Percentiles rank a stretch among this genome's conserved stretches.
Evolutionary conservation across 2,113 vertebrate genomes (phyloP).

Genomic region (Pangasianodon gigas): DNA sequence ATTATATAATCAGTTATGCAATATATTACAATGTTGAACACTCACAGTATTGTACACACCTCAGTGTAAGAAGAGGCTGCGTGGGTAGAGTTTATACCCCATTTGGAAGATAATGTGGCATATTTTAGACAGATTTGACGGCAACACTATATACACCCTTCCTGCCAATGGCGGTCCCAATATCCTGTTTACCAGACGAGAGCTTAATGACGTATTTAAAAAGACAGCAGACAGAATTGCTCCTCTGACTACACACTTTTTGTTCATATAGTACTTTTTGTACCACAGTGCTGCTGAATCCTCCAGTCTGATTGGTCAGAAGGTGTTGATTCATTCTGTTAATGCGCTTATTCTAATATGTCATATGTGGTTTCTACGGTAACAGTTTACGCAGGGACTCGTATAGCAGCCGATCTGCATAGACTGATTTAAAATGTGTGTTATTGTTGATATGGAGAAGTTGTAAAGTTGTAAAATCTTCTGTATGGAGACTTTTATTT

Average conservation of each 20-base stretch:
- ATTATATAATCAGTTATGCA: constrained; percentile 17
- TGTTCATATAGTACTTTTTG: neutral
- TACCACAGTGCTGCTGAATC: neutral
- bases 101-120: neutral
- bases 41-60: neutral
- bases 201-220: neutral
- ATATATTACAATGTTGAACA: neutral
- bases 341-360: neutral
- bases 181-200: neutral
- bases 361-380: neutral
- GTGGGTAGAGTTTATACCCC: neutral
- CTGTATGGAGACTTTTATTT: too few species aligned
- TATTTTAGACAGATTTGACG: neutral
- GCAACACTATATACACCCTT: neutral
- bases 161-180: neutral
- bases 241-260: neutral
- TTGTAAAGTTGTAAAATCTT: too few species aligned
- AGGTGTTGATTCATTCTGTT: neutral
- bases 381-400: neutral
- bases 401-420: neutral
- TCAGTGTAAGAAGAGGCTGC: neutral
- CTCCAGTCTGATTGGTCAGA: neutral
- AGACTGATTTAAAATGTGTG: too few species aligned
- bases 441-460: too few species aligned
- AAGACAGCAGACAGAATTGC: neutral